phyloP scores from a whole-genome alignment of 2,888 invertebrate genomes.

The Troides aeacus region DNA sequence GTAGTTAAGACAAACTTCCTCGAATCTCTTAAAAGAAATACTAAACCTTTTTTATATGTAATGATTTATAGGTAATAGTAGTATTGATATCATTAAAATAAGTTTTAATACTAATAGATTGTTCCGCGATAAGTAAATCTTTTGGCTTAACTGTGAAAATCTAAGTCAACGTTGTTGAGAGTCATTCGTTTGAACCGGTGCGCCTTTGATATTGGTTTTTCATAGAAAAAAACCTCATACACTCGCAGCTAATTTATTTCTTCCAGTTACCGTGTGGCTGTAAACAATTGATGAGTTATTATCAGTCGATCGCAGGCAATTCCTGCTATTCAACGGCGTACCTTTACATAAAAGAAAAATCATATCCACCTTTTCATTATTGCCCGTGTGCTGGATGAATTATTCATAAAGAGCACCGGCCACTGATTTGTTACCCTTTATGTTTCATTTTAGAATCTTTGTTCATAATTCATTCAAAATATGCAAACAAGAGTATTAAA shows the following conservation, averaged over 20 bases:
- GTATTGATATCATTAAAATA: no score
- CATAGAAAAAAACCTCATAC: background rate
- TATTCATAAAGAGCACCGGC: constrained; percentile 53
- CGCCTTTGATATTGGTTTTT: background rate
- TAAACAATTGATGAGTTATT: constrained; percentile 77
- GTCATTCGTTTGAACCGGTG: background rate
- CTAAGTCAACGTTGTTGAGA: background rate
- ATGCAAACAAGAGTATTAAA: background rate
- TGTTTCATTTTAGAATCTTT: constrained; percentile 47
- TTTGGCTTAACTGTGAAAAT: background rate
- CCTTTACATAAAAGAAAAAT: constrained; percentile 57
- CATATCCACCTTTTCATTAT: constrained; percentile 68
- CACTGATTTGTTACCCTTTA: constrained; percentile 60
- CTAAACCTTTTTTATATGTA: no score
- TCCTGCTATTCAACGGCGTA: constrained; percentile 45
- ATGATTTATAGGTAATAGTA: no score
- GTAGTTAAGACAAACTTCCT: no score
- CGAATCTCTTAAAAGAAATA: no score
- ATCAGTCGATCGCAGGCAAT: constrained; percentile 64
- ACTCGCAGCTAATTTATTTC: constrained; percentile 6
- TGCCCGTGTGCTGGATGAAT: constrained; percentile 62
- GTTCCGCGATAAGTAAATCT: no score
- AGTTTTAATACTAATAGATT: no score
- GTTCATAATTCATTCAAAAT: background rate
- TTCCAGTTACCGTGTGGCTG: constrained; percentile 29